A percentile compares a stretch with the other conserved stretches of the same genome.
Conservation (phyloP, 2,113 vertebrate species). For the Myocastor coypus region DNA sequence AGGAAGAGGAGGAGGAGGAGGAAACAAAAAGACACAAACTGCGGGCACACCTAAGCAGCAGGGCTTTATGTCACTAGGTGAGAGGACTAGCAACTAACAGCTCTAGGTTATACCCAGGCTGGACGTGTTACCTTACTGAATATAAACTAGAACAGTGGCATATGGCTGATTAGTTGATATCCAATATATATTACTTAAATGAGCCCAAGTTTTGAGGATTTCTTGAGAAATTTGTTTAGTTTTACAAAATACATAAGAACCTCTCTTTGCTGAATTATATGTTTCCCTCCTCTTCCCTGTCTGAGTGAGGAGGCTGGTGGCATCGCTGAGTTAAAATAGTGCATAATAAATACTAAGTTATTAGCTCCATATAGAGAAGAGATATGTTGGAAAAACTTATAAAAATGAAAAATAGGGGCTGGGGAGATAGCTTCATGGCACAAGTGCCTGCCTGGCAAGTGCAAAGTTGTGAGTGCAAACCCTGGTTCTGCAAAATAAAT, state of each 20-base stretch:
- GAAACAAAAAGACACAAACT: constrained; percentile 26
- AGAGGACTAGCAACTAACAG: constrained; percentile 65
- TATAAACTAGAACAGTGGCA: neutral
- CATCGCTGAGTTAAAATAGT: neutral
- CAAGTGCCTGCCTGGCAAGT: no score
- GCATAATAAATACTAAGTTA: neutral
- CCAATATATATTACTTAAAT: neutral
- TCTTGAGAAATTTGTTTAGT: neutral
- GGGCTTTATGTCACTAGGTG: neutral
- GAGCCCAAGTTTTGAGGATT: neutral
- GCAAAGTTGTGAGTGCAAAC: no score
- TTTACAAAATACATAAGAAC: neutral
- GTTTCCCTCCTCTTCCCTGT: constrained; percentile 32
- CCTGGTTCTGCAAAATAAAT: no score
- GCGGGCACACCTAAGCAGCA: neutral
- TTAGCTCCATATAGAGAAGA: constrained; percentile 35
- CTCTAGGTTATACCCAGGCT: constrained; percentile 58
- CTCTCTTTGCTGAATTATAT: neutral
- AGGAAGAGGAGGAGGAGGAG: constrained; percentile 28
- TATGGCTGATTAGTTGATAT: neutral
- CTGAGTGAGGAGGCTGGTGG: neutral
- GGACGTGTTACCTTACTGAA: neutral
- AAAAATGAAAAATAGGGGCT: constrained; percentile 34
- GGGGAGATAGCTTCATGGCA: no score
- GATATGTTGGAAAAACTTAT: neutral